A percentile compares a stretch with the other conserved stretches of the same genome.
phyloP scores from a whole-genome alignment of 2,888 invertebrate species.

The Enchytraeus crypticus region DNA sequence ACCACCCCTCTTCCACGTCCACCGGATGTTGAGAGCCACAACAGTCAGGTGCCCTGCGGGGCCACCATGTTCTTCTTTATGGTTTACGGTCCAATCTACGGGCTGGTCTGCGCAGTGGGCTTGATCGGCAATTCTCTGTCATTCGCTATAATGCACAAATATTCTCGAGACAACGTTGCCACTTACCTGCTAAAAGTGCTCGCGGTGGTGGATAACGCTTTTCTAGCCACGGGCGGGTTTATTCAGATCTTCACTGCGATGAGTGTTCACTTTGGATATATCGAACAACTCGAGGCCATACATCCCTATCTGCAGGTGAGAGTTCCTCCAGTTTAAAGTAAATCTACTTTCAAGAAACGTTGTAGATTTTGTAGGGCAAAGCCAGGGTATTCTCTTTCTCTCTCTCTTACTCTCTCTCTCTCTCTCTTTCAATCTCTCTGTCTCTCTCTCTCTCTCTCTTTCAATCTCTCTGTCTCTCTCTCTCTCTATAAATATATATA shows the following conservation, averaged over 20 bases:
- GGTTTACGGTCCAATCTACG: constrained; percentile 28
- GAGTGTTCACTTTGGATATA: constrained; percentile 19
- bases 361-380: too few relatives aligned
- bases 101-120: constrained; percentile 26
- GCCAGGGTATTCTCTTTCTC: too few relatives aligned
- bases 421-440: too few relatives aligned
- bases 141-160: constrained; percentile 26
- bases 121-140: constrained; percentile 28
- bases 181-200: constrained; percentile 26
- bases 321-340: too few relatives aligned
- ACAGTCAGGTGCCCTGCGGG: constrained; percentile 5
- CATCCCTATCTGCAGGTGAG: constrained; percentile 15
- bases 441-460: too few relatives aligned
- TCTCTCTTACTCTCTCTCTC: too few relatives aligned
- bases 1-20: background rate
- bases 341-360: too few relatives aligned
- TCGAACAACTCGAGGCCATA: constrained; percentile 19
- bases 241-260: constrained; percentile 28
- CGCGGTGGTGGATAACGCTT: constrained; percentile 26
- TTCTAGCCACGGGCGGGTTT: constrained; percentile 22
- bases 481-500: too few relatives aligned
- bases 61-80: constrained; percentile 26
- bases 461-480: too few relatives aligned
- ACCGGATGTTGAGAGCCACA: background rate
- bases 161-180: constrained; percentile 22